Evolutionary conservation across 2,888 invertebrate species (phyloP), one percentile per base, ranked within the genome.

Genomic region (Eremobia ochroleuca): DNA sequence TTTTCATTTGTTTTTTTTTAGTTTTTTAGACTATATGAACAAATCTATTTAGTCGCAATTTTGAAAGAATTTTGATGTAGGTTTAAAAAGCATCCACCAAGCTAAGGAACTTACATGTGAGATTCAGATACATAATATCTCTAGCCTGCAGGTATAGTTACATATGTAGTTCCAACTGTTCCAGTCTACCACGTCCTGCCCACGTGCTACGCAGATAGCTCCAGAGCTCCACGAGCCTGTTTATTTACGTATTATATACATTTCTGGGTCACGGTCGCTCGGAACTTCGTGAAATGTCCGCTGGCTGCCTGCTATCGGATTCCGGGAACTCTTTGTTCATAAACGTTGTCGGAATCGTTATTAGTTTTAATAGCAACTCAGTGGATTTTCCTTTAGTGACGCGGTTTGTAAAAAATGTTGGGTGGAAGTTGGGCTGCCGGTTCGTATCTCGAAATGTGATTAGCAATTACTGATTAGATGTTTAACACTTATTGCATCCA

Each of bases 231-330:
- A 59, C 61, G 49, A 79, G 43, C 74, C 61, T 87, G 87, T 88
- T 88, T 90, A 90, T 91, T 89, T 90, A 78, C 77, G 85, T 88
- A 52, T 78, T 67, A 77, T 52, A 64, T n/a, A 70, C 76, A 76
- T 77, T 91, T 88, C 87, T 91, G 82, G 90, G 92, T 91, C 92
- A 92, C 65, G 92, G 92, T 70, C 83, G 83, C 77, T 73, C 82
- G 86, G 85, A 85, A 82, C 88, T 76, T 40, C 69, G 74, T 68
- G 77, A 87, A 84, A 79, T 85, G 71, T 88, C 82, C 85, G 85
- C 85, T 83, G 81, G 62, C 69, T 52, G 59, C 13, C 74, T 77
- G 75, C 85, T 86, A 85, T 85, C 72, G 70, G 58, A 85, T 91
- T 91, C 90, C 90, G 71, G 91, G 91, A 91, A 91, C 76, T 55